phyloP scores from a whole-genome alignment of 2,888 invertebrate species.

The Leptinotarsa juncta region DNA sequence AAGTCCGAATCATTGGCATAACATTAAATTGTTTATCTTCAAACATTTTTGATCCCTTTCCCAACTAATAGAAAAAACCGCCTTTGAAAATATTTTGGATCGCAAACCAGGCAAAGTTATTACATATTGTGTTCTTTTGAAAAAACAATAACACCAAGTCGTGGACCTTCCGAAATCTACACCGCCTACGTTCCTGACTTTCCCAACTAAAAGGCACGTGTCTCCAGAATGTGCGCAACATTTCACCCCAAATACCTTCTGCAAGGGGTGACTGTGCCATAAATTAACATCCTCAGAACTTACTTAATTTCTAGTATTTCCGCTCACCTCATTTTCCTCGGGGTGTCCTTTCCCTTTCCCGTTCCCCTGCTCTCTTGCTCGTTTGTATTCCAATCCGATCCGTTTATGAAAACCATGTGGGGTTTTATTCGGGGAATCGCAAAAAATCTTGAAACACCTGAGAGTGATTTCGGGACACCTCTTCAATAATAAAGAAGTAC shows the following conservation, averaged over 20 bases:
- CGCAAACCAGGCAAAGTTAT: no score
- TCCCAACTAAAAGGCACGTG: constrained; percentile 23
- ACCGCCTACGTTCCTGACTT: not conserved
- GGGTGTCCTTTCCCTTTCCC: constrained; percentile 2
- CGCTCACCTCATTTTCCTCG: constrained; percentile 27
- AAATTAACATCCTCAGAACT: constrained; percentile 38
- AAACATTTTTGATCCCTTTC: no score
- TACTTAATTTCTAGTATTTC: constrained; percentile 40
- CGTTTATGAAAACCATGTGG: constrained; percentile 7
- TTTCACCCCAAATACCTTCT: constrained; percentile 27
- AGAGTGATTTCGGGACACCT: constrained; percentile 26
- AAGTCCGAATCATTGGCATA: no score
- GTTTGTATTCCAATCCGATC: constrained; percentile 4
- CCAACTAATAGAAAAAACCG: no score
- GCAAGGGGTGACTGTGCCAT: constrained; percentile 29
- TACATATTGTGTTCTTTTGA: no score
- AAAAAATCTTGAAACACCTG: constrained; percentile 26
- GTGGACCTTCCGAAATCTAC: not conserved
- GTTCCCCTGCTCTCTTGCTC: not conserved
- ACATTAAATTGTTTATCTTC: no score
- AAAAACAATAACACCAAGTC: not conserved
- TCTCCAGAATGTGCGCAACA: constrained; percentile 21
- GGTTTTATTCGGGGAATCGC: constrained; percentile 8
- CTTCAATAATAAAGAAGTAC: constrained; percentile 32
- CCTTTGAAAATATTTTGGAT: no score